A percentile compares a stretch with the other conserved stretches of the same genome.
phyloP scores from a whole-genome alignment of 2,888 invertebrate species.

The Euphydryas editha region DNA sequence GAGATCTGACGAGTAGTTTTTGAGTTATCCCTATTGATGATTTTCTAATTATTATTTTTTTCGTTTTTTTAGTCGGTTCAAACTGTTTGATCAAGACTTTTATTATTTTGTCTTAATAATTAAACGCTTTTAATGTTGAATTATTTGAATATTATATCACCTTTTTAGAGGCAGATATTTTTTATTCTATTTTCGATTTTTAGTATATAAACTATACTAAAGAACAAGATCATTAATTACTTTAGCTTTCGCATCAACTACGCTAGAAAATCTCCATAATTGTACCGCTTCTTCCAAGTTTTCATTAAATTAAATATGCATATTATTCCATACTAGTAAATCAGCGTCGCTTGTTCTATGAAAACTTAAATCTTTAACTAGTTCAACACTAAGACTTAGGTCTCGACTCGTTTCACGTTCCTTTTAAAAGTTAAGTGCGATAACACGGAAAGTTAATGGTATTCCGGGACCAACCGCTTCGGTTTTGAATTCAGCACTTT shows the following conservation, averaged over 20 bases:
- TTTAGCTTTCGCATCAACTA: not conserved
- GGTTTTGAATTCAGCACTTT: conserved; percentile 16
- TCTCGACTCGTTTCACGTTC: conserved; percentile 18
- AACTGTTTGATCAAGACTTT: too few relatives aligned
- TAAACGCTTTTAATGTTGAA: too few relatives aligned
- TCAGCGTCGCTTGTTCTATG: not conserved
- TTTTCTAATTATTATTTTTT: too few relatives aligned
- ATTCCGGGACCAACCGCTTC: conserved; percentile 16
- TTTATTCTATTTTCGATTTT: too few relatives aligned
- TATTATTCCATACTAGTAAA: not conserved
- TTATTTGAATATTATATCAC: too few relatives aligned
- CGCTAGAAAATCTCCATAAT: not conserved
- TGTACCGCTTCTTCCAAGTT: not conserved
- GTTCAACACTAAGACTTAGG: conserved; percentile 41
- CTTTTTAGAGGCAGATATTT: too few relatives aligned
- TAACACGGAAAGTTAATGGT: conserved; percentile 20
- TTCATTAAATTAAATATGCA: conserved; percentile 12
- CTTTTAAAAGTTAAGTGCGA: conserved; percentile 25
- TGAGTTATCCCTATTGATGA: too few relatives aligned
- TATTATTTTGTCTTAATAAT: too few relatives aligned
- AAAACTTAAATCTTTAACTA: conserved; percentile 27
- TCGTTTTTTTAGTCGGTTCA: too few relatives aligned
- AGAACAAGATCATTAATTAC: too few relatives aligned
- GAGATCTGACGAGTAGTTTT: too few relatives aligned
- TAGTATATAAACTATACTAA: too few relatives aligned